A percentile compares a stretch with the other conserved stretches of the same genome.
These are phyloP conservation scores for Drosophila pseudotalamancana DNA, from an alignment of 2,888 invertebrate genomes.

Conservation along the genomic window DNA sequence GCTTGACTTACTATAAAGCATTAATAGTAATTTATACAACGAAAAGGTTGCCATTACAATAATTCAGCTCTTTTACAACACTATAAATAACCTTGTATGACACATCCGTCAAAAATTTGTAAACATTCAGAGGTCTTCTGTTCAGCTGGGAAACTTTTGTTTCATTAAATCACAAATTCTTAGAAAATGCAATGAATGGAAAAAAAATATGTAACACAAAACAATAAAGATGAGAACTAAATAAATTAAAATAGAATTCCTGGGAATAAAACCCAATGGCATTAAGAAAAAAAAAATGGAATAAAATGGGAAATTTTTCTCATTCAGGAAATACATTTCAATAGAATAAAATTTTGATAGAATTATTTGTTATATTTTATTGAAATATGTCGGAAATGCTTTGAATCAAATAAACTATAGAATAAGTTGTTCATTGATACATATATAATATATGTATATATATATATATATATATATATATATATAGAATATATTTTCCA, in stretches of 20 bases:
- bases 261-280: background rate
- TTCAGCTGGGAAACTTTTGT: background rate
- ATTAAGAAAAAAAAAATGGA: background rate
- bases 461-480: background rate
- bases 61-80: background rate
- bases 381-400: background rate
- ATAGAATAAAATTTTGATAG: background rate
- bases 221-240: background rate
- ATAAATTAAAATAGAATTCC: conserved; percentile 6
- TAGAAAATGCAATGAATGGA: background rate
- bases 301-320: background rate
- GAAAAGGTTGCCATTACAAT: too few species aligned
- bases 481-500: background rate
- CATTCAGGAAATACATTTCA: background rate
- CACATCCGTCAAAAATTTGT: conserved; percentile 11
- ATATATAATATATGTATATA: background rate
- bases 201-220: background rate
- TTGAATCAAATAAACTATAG: background rate
- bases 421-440: background rate
- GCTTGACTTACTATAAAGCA: too few species aligned
- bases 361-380: background rate
- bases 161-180: background rate
- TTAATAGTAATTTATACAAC: too few species aligned
- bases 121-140: background rate
- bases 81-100: conserved; percentile 1